Base-by-base conservation (phyloP, 2,888 invertebrate species). In the Anticlea derivata region DNA sequence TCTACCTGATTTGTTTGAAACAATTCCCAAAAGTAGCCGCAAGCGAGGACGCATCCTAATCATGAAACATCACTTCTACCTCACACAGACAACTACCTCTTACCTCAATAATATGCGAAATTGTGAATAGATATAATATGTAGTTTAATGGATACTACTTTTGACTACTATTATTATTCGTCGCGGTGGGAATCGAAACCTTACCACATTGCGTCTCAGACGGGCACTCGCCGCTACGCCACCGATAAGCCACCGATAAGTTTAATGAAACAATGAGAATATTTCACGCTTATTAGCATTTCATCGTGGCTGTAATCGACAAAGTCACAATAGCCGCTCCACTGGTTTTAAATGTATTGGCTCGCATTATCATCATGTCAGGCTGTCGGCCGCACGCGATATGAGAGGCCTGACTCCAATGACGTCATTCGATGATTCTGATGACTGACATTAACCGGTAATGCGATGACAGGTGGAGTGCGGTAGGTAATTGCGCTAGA, bases 11-110 rank as follows among this genome's bases (percentile, higher is more conserved):
- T 78, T 78, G 77, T 78, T 77, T 63, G 70, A 71, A 80, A 82
- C 79, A 79, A 80, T 80, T 77, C 73, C 60, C 63, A 64, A 66
- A 70, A 66, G 63, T 73, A 60, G 80, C 86, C 85, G 63, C 75
- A 55, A 72, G 86, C 85, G 73, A 81, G 86, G 85, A 73, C 60
- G 61, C 77, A 75, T 76, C 75, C 76, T 80, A 80, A 83, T 83
- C 80, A 82, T 70, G 70, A 50, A 40, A 41, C 48, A 40, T 41
- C 29, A 23, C 23, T 17, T 35, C 34, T 17, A 34, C 24, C 30
- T 39, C n/a, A n/a, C n/a, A n/a, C n/a, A n/a, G n/a, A n/a, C n/a
- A 23, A 11, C 1, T 26, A 37, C 12, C 24, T 34, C n/a, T 4
- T 44, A 31, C 31, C 24, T 30, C 30, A 31, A 38, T 29, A 22